A percentile compares a stretch with the other conserved stretches of the same genome.
Evolutionary conservation across 2,113 vertebrate species (phyloP).

Genomic region (Clarias magur): DNA sequence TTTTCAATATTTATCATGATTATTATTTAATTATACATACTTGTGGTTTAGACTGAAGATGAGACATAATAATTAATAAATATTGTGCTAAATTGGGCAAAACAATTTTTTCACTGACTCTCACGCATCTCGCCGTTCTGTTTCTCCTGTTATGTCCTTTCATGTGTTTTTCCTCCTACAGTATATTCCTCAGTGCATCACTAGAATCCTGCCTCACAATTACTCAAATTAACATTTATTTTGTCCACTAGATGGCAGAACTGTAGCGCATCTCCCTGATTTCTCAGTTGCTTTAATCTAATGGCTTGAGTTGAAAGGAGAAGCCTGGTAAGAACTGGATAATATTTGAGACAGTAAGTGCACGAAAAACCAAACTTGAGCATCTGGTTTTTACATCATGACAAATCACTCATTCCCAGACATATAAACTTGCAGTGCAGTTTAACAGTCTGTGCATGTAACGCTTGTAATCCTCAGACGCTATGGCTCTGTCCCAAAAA

Average conservation of each 20-base stretch:
- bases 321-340: neutral
- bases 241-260: conserved; percentile 40
- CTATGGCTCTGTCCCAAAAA: neutral
- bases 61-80: too few species aligned
- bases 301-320: neutral
- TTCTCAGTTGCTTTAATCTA: neutral
- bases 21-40: too few species aligned
- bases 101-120: too few species aligned
- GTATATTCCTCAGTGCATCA: too few species aligned
- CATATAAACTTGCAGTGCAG: neutral
- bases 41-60: too few species aligned
- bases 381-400: neutral
- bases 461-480: neutral
- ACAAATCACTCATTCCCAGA: conserved; percentile 1
- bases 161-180: too few species aligned
- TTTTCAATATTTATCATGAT: too few species aligned
- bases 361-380: too few species aligned
- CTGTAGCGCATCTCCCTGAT: neutral
- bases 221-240: neutral
- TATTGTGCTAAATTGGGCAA: too few species aligned
- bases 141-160: too few species aligned
- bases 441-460: conserved; percentile 14
- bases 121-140: too few species aligned
- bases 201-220: neutral
- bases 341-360: neutral